phyloP scores from a whole-genome alignment of 2,888 invertebrate genomes.

The Coecobrya sp. region DNA sequence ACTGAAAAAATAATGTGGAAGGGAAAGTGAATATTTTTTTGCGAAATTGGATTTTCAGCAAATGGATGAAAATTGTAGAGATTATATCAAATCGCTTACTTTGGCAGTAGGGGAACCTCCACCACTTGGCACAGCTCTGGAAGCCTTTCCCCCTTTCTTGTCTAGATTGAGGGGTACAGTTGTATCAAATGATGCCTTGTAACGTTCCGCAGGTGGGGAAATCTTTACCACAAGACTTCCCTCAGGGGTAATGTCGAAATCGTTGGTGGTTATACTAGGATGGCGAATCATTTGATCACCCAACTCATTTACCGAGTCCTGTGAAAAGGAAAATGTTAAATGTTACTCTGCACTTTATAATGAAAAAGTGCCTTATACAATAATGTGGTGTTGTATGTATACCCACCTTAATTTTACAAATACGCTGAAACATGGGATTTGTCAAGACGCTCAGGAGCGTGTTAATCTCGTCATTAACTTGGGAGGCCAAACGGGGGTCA shows the following conservation, averaged over 20 bases:
- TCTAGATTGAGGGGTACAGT: slow-evolving; percentile 71
- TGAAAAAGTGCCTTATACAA: neutral
- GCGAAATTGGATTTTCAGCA: too few relatives aligned
- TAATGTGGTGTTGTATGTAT: neutral
- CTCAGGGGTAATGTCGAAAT: slow-evolving; percentile 96
- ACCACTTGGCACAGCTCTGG: slow-evolving; percentile 13
- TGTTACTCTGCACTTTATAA: neutral
- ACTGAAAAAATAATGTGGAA: slow-evolving; percentile 55
- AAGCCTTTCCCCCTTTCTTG: slow-evolving; percentile 48
- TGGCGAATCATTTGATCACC: slow-evolving; percentile 96
- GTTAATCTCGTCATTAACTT: slow-evolving; percentile 93
- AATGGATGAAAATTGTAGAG: too few relatives aligned
- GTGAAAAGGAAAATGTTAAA: neutral
- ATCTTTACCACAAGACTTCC: slow-evolving; percentile 92
- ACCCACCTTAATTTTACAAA: slow-evolving; percentile 92
- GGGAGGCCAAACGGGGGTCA: slow-evolving; percentile 93
- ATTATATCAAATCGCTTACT: neutral
- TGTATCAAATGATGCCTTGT: slow-evolving; percentile 85
- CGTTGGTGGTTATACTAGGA: slow-evolving; percentile 96
- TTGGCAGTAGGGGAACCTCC: slow-evolving; percentile 48
- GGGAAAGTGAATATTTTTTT: neutral
- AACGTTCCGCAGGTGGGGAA: slow-evolving; percentile 88
- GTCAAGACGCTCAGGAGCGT: slow-evolving; percentile 94
- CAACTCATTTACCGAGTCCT: slow-evolving; percentile 91
- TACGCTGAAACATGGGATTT: slow-evolving; percentile 96